These are phyloP conservation scores for Tiliqua scincoides DNA, from an alignment of 2,113 vertebrate genomes.

Conservation along the genomic window DNA sequence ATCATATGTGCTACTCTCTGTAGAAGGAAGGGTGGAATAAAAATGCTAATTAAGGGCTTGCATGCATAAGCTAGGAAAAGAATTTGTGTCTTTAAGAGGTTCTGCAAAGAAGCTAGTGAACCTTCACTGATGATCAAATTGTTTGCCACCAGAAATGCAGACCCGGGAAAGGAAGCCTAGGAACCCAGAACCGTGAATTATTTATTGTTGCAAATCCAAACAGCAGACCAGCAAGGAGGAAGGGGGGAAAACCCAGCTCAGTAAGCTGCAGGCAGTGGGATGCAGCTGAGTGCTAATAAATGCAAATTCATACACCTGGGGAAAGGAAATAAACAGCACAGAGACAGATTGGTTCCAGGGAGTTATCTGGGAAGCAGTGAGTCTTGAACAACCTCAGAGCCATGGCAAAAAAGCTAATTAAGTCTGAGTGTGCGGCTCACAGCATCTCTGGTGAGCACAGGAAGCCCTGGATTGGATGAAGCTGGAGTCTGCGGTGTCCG, in stretches of 20 bases:
- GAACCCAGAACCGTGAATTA: constrained; percentile 55
- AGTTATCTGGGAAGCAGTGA: constrained; percentile 44
- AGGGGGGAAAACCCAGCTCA: constrained; percentile 38
- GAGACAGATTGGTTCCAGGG: constrained; percentile 56
- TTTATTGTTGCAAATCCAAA: constrained; percentile 57
- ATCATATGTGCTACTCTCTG: not conserved
- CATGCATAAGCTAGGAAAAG: not conserved
- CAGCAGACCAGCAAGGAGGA: constrained; percentile 14
- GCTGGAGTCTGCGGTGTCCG: no score
- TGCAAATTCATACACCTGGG: constrained; percentile 66
- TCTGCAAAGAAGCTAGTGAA: constrained; percentile 18
- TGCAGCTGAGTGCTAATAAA: constrained; percentile 65
- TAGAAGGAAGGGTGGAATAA: not conserved
- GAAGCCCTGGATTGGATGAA: not conserved
- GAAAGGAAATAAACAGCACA: constrained; percentile 57
- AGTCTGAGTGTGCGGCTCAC: not conserved
- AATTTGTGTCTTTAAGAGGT: not conserved
- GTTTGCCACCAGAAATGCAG: not conserved
- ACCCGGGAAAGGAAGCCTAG: constrained; percentile 24
- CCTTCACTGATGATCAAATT: not conserved
- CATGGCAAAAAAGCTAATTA: constrained; percentile 3
- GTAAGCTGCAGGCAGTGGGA: constrained; percentile 53
- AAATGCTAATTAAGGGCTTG: not conserved
- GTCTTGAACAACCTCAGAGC: constrained; percentile 45
- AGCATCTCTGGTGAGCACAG: rapidly evolving